Evolutionary conservation across 64 coral and sea anemone genomes (phyloP).

Genomic region (Stichodactyla mertensii): DNA sequence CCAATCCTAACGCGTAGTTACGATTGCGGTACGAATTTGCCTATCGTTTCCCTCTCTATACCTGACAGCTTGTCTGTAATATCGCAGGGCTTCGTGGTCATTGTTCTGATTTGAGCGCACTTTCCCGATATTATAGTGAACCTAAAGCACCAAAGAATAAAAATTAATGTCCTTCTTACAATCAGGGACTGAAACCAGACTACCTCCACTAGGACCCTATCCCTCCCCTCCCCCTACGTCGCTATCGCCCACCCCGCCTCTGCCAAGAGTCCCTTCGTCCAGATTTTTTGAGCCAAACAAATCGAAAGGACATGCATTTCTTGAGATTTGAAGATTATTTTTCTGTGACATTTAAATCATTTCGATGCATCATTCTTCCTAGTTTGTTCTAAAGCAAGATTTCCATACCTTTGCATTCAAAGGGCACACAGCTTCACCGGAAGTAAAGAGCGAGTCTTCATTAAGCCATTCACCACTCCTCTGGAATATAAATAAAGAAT

Average conservation of each 20-base stretch:
- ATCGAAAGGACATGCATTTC: not conserved
- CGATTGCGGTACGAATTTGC: no score
- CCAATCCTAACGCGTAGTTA: no score
- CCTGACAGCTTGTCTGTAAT: slow-evolving; percentile 80
- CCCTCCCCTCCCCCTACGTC: not conserved
- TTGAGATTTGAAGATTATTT: not conserved
- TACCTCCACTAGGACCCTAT: not conserved
- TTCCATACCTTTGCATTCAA: slow-evolving; percentile 78
- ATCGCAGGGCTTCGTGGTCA: slow-evolving; percentile 38
- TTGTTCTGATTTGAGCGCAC: slow-evolving; percentile 33
- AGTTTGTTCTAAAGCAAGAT: not conserved
- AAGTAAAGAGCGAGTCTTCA: slow-evolving; percentile 62
- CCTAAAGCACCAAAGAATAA: slow-evolving; percentile 1
- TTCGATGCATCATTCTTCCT: not conserved
- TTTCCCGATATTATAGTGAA: slow-evolving; percentile 60
- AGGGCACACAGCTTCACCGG: slow-evolving; percentile 71
- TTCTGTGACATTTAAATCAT: not conserved
- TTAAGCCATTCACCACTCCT: slow-evolving; percentile 68
- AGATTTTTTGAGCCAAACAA: no score
- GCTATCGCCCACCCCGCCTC: no score
- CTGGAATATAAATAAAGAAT: slow-evolving; percentile 3
- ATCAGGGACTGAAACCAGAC: not conserved
- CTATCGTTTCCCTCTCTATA: not conserved
- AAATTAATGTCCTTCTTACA: not conserved
- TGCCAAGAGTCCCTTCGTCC: not conserved